Evolutionary conservation across 2,113 vertebrate genomes (phyloP).

Genomic region (Microtus ochrogaster): DNA sequence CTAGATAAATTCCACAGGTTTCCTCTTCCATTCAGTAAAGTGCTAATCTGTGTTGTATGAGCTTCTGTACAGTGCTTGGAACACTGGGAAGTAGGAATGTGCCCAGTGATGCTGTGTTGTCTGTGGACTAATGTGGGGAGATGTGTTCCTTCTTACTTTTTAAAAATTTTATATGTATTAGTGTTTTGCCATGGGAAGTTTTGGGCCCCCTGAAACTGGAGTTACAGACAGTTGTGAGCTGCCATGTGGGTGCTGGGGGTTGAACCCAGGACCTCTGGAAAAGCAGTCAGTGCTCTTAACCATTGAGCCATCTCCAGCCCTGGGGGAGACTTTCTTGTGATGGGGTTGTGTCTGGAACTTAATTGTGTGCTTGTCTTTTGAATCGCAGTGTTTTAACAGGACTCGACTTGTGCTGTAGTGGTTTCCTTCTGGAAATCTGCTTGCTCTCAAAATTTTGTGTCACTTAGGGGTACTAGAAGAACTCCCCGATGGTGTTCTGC

Average conservation of each 20-base stretch:
- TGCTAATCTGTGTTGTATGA: neutral
- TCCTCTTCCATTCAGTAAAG: neutral
- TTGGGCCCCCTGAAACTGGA: neutral
- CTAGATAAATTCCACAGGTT: constrained; percentile 15
- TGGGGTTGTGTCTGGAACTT: neutral
- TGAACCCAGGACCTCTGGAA: neutral
- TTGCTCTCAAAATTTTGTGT: constrained; percentile 25
- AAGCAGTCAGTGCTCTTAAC: neutral
- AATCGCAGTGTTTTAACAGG: constrained; percentile 37
- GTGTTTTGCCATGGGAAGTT: neutral
- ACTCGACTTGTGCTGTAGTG: neutral
- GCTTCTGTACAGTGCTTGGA: neutral
- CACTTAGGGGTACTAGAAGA: neutral
- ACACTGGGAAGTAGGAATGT: neutral
- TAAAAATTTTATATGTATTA: neutral
- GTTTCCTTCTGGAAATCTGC: constrained; percentile 26
- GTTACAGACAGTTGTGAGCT: neutral
- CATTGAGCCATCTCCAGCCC: neutral
- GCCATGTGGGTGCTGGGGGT: neutral
- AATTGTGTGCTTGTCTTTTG: constrained; percentile 19
- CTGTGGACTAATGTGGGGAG: neutral
- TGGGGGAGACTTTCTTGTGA: neutral
- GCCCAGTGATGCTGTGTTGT: neutral
- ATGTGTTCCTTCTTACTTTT: neutral
- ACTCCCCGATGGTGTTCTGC: neutral